A percentile compares a stretch with the other conserved stretches of the same genome.
Evolutionary conservation across 2,888 invertebrate genomes (phyloP).

Genomic region (Tipula confusa): DNA sequence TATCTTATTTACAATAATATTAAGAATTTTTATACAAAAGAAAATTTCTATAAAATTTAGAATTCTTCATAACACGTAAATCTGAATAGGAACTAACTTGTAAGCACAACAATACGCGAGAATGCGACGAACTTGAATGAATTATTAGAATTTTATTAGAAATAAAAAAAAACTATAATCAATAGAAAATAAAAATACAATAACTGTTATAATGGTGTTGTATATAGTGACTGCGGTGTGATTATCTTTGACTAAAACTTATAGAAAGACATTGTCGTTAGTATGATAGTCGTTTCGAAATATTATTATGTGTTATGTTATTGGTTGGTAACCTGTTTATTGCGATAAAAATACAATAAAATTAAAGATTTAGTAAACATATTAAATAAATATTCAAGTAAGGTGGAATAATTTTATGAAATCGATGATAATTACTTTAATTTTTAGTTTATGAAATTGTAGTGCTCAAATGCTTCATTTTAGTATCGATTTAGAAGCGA

Average conservation of each 20-base stretch:
- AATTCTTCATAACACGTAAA: not conserved
- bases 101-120: not conserved
- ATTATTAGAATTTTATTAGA: not conserved
- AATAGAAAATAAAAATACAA: not conserved
- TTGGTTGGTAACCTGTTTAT: not conserved
- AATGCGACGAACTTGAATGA: not conserved
- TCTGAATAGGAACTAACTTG: not conserved
- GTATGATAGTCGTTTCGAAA: not conserved
- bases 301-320: not conserved
- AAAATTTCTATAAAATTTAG: no score
- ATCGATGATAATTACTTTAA: no score
- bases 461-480: no score
- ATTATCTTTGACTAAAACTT: not conserved
- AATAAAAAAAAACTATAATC: not conserved
- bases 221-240: not conserved
- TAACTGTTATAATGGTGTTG: not conserved
- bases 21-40: not conserved
- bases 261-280: not conserved
- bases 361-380: not conserved
- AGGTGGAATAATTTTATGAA: not conserved
- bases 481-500: no score
- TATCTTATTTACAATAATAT: no score
- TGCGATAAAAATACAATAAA: not conserved
- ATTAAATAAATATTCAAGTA: not conserved
- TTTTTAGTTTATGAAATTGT: no score